Conservation (phyloP, 2,888 invertebrate genomes). For the Bombylius discolor region DNA sequence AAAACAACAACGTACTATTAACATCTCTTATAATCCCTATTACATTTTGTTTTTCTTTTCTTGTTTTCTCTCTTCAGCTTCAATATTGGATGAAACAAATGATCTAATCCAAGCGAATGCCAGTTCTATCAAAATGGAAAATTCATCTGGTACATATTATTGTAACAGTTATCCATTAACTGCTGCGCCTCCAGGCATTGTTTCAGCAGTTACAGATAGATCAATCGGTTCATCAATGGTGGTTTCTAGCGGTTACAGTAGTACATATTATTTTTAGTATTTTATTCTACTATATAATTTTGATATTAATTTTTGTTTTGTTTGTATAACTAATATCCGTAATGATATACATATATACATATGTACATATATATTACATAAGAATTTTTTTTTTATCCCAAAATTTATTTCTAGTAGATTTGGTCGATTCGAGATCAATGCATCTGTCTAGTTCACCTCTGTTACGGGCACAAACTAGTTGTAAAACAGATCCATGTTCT, state of each 20-base stretch:
- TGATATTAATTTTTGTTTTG: not conserved
- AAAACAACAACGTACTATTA: not conserved
- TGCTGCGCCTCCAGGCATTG: conserved; percentile 37
- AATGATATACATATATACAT: not conserved
- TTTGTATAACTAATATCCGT: not conserved
- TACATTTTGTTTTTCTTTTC: not conserved
- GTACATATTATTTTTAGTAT: conserved; percentile 40
- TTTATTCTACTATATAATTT: not conserved
- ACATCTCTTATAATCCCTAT: no score
- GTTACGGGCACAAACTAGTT: conserved; percentile 22
- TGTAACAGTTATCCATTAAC: conserved; percentile 68
- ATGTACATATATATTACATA: not conserved
- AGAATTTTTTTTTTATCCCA: not conserved
- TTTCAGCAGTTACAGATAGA: conserved; percentile 21
- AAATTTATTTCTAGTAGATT: conserved; percentile 25
- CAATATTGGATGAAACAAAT: conserved; percentile 83
- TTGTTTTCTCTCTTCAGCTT: conserved; percentile 47
- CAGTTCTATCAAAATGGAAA: conserved; percentile 70
- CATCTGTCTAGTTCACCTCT: conserved; percentile 30
- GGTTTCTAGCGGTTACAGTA: conserved; percentile 64
- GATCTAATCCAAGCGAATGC: conserved; percentile 47
- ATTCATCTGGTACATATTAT: conserved; percentile 55
- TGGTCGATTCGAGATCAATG: conserved; percentile 34
- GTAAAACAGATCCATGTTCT: conserved; percentile 28
- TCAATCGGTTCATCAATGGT: conserved; percentile 43